A percentile compares a stretch with the other conserved stretches of the same genome.
Conservation (phyloP, 2,113 vertebrate genomes). For the Anas platyrhynchos region DNA sequence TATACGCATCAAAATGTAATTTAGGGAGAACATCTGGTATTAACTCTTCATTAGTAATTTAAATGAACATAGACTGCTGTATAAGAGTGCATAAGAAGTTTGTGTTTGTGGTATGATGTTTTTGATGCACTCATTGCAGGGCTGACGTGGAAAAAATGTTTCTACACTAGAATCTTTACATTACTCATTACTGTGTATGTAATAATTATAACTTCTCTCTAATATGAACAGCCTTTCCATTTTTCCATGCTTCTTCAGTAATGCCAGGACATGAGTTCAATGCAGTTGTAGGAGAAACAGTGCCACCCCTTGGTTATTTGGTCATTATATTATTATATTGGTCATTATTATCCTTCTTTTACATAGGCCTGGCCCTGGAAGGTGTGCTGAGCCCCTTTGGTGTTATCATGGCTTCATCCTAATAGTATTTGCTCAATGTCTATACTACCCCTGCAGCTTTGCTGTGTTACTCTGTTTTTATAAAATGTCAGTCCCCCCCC, state of each 20-base stretch:
- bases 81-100: background rate
- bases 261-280: fast-evolving
- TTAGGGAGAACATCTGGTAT: background rate
- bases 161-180: background rate
- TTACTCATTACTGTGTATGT: background rate
- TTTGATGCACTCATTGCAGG: background rate
- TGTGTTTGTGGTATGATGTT: background rate
- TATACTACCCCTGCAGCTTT: background rate
- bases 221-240: background rate
- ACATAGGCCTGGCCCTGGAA: too few species aligned
- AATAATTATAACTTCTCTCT: background rate
- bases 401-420: background rate
- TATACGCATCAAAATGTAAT: background rate
- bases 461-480: background rate
- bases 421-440: background rate
- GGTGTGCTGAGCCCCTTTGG: background rate
- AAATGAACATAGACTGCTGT: background rate
- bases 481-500: background rate
- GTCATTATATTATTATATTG: background rate
- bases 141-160: background rate
- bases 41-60: background rate
- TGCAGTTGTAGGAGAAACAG: background rate
- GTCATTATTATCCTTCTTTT: background rate
- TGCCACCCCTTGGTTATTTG: background rate
- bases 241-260: background rate